Evolutionary conservation across 2,888 invertebrate species (phyloP).

Genomic region (Rhamphomyia laevipes): DNA sequence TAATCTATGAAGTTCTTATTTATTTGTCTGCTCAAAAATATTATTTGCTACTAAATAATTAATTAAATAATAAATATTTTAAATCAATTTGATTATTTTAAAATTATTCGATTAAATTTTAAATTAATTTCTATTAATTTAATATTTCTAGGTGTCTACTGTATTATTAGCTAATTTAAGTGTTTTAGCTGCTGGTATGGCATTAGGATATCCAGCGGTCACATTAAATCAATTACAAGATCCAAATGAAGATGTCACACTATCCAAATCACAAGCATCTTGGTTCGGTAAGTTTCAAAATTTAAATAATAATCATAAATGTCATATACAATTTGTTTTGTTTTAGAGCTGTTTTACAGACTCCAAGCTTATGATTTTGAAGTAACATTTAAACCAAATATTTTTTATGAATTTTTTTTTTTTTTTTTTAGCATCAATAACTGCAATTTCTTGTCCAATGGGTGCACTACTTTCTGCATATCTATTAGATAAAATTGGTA

Average conservation of each 20-base stretch:
- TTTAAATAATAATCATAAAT: background rate
- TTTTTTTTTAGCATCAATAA: constrained; percentile 27
- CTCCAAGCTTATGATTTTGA: background rate
- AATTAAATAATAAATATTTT: no score
- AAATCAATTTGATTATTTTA: no score
- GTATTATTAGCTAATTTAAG: constrained; percentile 33
- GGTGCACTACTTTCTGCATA: constrained; percentile 31
- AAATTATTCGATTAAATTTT: background rate
- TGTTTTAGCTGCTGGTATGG: constrained; percentile 30
- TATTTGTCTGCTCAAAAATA: no score
- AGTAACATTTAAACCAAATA: background rate
- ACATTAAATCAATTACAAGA: constrained; percentile 25
- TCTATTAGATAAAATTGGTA: constrained; percentile 31
- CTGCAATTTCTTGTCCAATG: constrained; percentile 30
- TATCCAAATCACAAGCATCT: constrained; percentile 26
- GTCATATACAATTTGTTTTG: background rate
- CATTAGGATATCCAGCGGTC: constrained; percentile 32
- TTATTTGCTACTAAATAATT: no score
- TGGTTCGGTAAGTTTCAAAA: constrained; percentile 34
- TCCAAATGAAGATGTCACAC: constrained; percentile 21
- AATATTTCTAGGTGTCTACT: constrained; percentile 23
- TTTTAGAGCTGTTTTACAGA: background rate
- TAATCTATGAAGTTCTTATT: no score
- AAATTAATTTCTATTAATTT: background rate
- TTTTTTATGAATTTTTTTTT: background rate